Base-by-base conservation (phyloP, 2,888 invertebrate genomes). In the Dicranocentrus wangi region DNA sequence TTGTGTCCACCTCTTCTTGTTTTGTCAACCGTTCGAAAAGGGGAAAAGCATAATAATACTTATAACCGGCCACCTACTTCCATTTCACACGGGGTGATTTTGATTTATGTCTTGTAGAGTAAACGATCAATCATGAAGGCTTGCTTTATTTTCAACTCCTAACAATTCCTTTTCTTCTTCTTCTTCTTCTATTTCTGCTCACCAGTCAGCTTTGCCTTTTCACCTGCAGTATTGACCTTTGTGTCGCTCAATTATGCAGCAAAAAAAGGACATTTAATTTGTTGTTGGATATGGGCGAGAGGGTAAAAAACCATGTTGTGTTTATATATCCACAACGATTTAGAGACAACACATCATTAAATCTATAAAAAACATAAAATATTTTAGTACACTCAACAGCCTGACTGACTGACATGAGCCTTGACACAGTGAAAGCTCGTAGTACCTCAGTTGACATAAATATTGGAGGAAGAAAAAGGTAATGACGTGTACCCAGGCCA, bases 61-160 rank as follows among this genome's bases (percentile, higher is more conserved):
- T n/a, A n/a, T n/a, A n/a, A n/a, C n/a, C n/a, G n/a, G n/a, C n/a
- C n/a, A n/a, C n/a, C n/a, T n/a, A 32, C 32, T 32, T 7, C 32
- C 5, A 10, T 32, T 32, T 32, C 32, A 32, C 32, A 32, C 3
- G 10, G 32, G 32, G 51, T 27, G 71, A 53, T 39, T 78, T 70
- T 78, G 78, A 79, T 79, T 66, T 72, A 79, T 79, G 79, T 79
- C 10, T 63, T 19, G 19, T 27, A 42, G 65, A 71, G 60, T 32
- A 60, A 58, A 60, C 71, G 66, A 79, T 79, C 79, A 79, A 79
- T 79, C 79, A 79, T 68, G 32, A 61, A 51, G n/a, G 47, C 61
- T 43, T 47, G 27, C 39, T 47, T 58, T 25, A 19, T 42, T 65
- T 69, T 69, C 55, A 28, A n/a, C 21, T 43, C 47, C 42, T 21